phyloP scores from a whole-genome alignment of 1,140 invertebrate species.

The Pogonomyrmex barbatus region DNA sequence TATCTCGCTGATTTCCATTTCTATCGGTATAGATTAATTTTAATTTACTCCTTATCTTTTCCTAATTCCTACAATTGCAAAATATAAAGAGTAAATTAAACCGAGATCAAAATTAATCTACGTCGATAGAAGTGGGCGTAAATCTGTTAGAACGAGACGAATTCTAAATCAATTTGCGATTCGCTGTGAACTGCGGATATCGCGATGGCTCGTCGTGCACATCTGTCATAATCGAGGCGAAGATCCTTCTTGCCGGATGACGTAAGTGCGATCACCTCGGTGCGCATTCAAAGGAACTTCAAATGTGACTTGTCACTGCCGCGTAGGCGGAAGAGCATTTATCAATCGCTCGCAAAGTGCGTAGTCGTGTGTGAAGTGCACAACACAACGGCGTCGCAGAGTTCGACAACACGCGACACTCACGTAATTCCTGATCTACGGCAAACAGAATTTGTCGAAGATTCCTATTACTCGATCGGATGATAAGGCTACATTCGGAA shows the following conservation, averaged over 20 bases:
- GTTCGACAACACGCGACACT: not conserved
- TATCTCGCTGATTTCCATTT: too few relatives aligned
- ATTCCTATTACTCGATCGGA: not conserved
- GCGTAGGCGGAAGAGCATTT: conserved; percentile 24
- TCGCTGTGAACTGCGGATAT: not conserved
- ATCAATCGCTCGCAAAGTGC: conserved; percentile 37
- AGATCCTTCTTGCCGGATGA: not conserved
- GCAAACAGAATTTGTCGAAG: not conserved
- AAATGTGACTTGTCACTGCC: not conserved
- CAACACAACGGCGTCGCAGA: not conserved
- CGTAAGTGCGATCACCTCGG: conserved; percentile 9
- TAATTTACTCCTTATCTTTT: too few relatives aligned
- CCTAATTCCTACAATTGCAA: not conserved
- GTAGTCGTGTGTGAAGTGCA: not conserved
- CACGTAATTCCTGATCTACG: not conserved
- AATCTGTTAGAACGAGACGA: not conserved
- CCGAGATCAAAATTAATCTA: not conserved
- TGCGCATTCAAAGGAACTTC: conserved; percentile 1
- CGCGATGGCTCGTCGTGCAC: not conserved
- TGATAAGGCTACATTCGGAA: not conserved
- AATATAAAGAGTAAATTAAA: not conserved
- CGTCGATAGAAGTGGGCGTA: not conserved
- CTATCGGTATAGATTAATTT: too few relatives aligned
- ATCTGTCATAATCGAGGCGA: not conserved
- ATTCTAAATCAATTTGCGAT: not conserved